Evolutionary conservation across 2,113 vertebrate genomes (phyloP).

Genomic region (Phocoena phocoena): DNA sequence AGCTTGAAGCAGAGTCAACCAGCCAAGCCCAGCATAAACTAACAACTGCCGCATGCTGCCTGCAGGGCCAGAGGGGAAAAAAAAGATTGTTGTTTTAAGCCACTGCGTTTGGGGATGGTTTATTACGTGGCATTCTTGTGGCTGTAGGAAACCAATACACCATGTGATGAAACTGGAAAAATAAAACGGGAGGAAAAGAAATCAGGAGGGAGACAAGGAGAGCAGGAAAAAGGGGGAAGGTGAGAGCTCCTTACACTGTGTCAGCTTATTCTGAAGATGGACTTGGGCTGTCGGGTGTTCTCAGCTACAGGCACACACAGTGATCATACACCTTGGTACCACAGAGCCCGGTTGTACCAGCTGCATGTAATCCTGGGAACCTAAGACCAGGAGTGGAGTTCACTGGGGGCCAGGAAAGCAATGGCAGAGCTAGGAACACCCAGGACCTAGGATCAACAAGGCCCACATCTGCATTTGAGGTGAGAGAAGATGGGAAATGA

Average conservation of each 20-base stretch:
- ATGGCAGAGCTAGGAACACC: not conserved
- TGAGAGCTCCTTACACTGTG: not conserved
- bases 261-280: not conserved
- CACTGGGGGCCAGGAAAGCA: not conserved
- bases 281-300: not conserved
- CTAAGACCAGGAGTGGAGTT: not conserved
- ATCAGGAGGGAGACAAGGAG: not conserved
- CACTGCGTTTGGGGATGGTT: not conserved
- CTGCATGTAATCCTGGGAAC: not conserved
- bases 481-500: not conserved
- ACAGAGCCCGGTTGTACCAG: accelerated
- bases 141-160: not conserved
- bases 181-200: not conserved
- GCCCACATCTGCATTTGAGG: accelerated
- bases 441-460: not conserved
- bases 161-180: not conserved
- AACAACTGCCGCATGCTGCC: not conserved
- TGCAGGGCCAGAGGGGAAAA: accelerated
- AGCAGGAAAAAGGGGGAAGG: not conserved
- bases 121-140: not conserved
- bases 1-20: not conserved
- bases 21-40: not conserved
- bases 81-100: not conserved
- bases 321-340: not conserved
- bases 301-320: not conserved